phyloP scores from a whole-genome alignment of 1,140 invertebrate genomes.

The Helicoverpa zea region DNA sequence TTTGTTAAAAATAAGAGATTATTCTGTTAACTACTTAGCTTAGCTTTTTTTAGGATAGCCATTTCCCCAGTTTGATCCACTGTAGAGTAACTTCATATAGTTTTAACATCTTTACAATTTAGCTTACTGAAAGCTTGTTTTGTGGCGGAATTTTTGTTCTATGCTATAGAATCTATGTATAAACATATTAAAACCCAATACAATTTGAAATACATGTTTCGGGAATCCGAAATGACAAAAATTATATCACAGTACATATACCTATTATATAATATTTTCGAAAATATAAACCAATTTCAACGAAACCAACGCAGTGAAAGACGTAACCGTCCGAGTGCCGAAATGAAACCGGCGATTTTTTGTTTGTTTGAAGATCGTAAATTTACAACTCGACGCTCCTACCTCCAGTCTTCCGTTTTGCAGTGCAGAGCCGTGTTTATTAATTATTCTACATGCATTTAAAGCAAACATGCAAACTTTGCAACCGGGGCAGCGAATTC shows the following conservation, averaged over 20 bases:
- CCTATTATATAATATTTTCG: too few relatives aligned
- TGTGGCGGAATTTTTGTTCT: too few relatives aligned
- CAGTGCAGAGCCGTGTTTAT: conserved; percentile 38
- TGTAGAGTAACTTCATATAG: too few relatives aligned
- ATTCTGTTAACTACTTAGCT: neutral
- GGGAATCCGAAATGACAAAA: too few relatives aligned
- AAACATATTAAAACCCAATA: too few relatives aligned
- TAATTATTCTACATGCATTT: conserved; percentile 49
- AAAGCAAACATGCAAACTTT: conserved; percentile 47
- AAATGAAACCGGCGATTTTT: conserved; percentile 12
- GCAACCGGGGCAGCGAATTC: conserved; percentile 33
- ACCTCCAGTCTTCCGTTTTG: conserved; percentile 20
- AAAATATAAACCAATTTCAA: neutral
- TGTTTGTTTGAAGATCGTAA: conserved; percentile 28
- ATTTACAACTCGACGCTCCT: conserved; percentile 34
- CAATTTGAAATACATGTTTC: too few relatives aligned
- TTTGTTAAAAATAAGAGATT: neutral
- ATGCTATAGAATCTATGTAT: too few relatives aligned
- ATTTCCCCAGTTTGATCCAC: too few relatives aligned
- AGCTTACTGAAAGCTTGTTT: too few relatives aligned
- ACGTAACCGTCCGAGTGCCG: neutral
- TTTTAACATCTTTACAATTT: too few relatives aligned
- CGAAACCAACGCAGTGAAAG: conserved; percentile 2
- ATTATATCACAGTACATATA: too few relatives aligned
- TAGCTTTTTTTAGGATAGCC: too few relatives aligned